phyloP scores from a whole-genome alignment of 2,797 vertebrate species.

The Cygnus olor region DNA sequence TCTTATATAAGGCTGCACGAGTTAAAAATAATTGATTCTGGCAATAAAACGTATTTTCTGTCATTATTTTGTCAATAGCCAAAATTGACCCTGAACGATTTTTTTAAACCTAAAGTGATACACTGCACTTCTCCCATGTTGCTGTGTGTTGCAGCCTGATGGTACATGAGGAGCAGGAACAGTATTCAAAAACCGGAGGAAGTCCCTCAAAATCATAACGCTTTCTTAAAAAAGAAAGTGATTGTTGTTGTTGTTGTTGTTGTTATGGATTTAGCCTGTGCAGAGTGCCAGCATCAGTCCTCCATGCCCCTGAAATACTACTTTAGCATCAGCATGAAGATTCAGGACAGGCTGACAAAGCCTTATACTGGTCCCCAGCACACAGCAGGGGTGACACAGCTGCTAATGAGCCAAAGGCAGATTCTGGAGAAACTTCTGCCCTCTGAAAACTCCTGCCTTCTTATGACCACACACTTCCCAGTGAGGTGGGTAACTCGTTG shows the following conservation, averaged over 20 bases:
- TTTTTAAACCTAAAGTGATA: rapidly evolving
- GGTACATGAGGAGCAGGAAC: background rate
- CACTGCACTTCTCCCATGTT: background rate
- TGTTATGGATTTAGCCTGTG: background rate
- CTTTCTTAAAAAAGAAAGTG: background rate
- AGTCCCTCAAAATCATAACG: background rate
- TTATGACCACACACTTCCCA: background rate
- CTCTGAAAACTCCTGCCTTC: background rate
- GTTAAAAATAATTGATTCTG: background rate
- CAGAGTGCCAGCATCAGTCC: background rate
- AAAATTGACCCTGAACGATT: background rate
- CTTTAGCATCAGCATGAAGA: background rate
- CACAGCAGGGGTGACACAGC: background rate
- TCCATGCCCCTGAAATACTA: background rate
- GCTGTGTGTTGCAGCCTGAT: background rate
- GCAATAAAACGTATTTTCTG: background rate
- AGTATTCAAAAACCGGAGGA: background rate
- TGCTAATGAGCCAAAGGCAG: background rate
- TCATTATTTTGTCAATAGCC: background rate
- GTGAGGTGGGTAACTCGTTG: too few relatives aligned
- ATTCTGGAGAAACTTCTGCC: background rate
- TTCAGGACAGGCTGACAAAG: background rate
- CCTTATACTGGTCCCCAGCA: background rate
- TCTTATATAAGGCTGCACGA: background rate
- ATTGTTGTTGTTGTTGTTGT: too few relatives aligned